Conservation (phyloP, 2,888 invertebrate species). For the Drosophila recens region DNA sequence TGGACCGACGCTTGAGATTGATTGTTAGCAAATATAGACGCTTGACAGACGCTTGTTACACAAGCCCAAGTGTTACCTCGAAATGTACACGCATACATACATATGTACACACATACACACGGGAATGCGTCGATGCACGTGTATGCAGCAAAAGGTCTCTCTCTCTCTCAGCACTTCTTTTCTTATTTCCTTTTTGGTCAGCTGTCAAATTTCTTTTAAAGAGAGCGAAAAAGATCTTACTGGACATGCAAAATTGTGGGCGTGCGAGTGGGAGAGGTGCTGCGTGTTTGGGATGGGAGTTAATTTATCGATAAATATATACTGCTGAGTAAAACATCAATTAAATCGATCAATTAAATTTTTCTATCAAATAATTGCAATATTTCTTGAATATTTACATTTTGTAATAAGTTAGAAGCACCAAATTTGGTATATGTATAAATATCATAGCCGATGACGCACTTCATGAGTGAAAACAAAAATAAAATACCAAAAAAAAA, state of each 20-base stretch:
- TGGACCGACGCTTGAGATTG: constrained; percentile 63
- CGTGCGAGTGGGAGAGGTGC: constrained; percentile 7
- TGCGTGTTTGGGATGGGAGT: neutral
- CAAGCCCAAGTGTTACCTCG: constrained; percentile 31
- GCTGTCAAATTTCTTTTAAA: neutral
- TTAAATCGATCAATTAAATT: neutral
- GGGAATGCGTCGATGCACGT: constrained; percentile 19
- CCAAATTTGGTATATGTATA: neutral
- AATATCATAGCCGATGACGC: constrained; percentile 26
- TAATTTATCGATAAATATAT: constrained; percentile 11
- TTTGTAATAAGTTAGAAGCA: neutral
- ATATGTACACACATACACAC: constrained; percentile 13
- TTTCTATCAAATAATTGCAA: constrained; percentile 8
- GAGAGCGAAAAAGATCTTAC: constrained; percentile 1
- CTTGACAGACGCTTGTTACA: constrained; percentile 57
- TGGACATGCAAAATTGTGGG: neutral
- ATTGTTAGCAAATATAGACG: constrained; percentile 67
- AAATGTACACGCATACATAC: constrained; percentile 1
- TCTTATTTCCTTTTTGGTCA: neutral
- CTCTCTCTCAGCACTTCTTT: neutral
- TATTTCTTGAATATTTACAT: neutral
- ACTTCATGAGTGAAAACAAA: constrained; percentile 3
- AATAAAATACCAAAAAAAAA: constrained; percentile 10
- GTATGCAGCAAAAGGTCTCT: constrained; percentile 1
- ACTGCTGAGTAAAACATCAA: too few relatives aligned